Base-by-base conservation (phyloP, 2,888 invertebrate genomes). In the Fragum sueziense region DNA sequence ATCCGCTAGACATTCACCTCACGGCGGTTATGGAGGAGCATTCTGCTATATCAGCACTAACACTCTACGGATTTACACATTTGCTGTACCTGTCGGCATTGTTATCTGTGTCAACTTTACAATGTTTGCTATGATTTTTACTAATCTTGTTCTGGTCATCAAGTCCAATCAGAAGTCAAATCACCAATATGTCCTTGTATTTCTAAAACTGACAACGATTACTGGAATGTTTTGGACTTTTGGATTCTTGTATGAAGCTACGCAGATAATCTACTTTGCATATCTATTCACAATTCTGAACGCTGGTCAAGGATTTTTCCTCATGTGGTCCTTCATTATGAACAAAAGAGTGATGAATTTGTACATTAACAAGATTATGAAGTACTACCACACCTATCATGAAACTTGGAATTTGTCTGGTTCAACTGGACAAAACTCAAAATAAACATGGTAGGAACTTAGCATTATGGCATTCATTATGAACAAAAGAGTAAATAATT, bases 201-300 rank as follows among this genome's bases (percentile, higher is more conserved):
- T 77, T n/a, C 34, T 77, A 22, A 74, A 74, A 27, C 52, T 80
- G 14, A 59, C 71, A 3, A 77, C 74, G 25, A 74, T 80, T 25
- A 76, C 77, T 37, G 80, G 80, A n/a, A n/a, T 74, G 14, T 77
- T 70, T 33, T 80, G 80, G 80, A 25, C 41, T 0, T 77, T 77
- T 68, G 80, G 80, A 20, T 80, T 70, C 22, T 20, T 80, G 17
- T 80, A 80, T 41, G 76, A 76, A 52, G 33, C 52, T 6, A 77
- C 76, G 0, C 14, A 54, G 2, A 47, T 74, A 7, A 22, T n/a
- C 14, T 33, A 65, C 37, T 65, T 80, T 57, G 74, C 68, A 20
- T 74, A 71, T 27, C 25, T 80, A 11, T 80, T 71, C n/a, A 68
- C 71, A 11, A 9, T 76, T 4, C 54, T 80, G 14, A 76, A 71